phyloP scores from a whole-genome alignment of 1,140 invertebrate genomes.

The Bombus picipes region DNA sequence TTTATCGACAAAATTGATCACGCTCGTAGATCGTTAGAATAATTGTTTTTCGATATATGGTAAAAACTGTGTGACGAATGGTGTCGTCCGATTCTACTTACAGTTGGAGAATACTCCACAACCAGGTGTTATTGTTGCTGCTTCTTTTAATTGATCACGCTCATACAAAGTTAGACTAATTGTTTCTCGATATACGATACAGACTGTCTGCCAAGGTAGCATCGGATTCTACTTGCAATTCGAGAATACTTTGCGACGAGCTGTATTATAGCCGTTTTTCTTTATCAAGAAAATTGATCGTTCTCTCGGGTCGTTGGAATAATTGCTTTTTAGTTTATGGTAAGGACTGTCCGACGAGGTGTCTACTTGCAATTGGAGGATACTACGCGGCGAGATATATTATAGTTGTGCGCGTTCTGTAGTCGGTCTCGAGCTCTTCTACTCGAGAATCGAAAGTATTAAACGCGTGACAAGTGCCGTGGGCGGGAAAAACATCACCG shows the following conservation, averaged over 20 bases:
- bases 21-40: neutral
- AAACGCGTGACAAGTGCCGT: conserved; percentile 6
- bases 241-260: too few species aligned
- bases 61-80: neutral
- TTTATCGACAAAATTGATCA: neutral
- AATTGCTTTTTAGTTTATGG: too few species aligned
- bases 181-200: neutral
- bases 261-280: neutral
- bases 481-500: conserved; percentile 7
- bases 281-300: neutral
- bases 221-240: neutral
- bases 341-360: neutral
- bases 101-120: neutral
- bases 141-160: neutral
- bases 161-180: neutral
- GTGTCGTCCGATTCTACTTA: neutral
- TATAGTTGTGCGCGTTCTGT: neutral
- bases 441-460: conserved; percentile 44
- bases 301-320: neutral
- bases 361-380: neutral
- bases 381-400: neutral
- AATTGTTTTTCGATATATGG: neutral
- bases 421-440: neutral
- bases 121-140: neutral
- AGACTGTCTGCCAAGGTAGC: neutral